Evolutionary conservation across 2,797 vertebrate species (phyloP).

Genomic region (Darevskia mixta): DNA sequence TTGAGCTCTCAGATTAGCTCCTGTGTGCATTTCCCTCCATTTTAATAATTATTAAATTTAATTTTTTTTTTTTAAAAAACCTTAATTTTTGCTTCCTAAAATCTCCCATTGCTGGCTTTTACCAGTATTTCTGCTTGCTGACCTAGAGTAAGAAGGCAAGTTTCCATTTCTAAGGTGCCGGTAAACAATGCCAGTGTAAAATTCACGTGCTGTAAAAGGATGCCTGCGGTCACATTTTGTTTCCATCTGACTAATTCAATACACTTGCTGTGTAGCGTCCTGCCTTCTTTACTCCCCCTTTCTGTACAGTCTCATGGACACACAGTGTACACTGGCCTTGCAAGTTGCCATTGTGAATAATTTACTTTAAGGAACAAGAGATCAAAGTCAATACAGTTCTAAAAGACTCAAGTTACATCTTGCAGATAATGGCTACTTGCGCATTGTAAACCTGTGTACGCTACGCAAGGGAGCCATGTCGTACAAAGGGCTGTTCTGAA

Average conservation of each 20-base stretch:
- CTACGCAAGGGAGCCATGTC: fast-evolving
- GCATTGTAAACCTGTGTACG: slow-evolving; percentile 5
- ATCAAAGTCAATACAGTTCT: slow-evolving; percentile 9
- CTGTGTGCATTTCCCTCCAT: background rate
- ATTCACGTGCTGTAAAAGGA: slow-evolving; percentile 64
- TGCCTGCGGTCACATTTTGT: slow-evolving; percentile 56
- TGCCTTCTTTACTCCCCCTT: background rate
- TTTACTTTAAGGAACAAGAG: slow-evolving; percentile 54
- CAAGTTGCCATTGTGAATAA: slow-evolving; percentile 59
- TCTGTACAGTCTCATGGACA: slow-evolving; percentile 10
- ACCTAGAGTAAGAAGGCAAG: background rate
- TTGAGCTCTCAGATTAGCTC: background rate
- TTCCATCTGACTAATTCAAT: slow-evolving; percentile 54
- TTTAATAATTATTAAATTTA: background rate
- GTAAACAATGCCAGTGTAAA: slow-evolving; percentile 57
- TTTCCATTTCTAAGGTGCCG: slow-evolving; percentile 19
- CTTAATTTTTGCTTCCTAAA: background rate
- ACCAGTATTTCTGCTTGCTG: background rate
- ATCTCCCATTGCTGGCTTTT: background rate
- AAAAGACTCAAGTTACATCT: background rate
- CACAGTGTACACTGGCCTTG: background rate
- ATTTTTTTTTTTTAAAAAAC: too few relatives aligned
- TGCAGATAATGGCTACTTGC: background rate
- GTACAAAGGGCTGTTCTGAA: background rate
- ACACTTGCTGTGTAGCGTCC: background rate